These are phyloP conservation scores for Ictalurus punctatus DNA, from an alignment of 2,113 vertebrate species.

Conservation along the genomic window DNA sequence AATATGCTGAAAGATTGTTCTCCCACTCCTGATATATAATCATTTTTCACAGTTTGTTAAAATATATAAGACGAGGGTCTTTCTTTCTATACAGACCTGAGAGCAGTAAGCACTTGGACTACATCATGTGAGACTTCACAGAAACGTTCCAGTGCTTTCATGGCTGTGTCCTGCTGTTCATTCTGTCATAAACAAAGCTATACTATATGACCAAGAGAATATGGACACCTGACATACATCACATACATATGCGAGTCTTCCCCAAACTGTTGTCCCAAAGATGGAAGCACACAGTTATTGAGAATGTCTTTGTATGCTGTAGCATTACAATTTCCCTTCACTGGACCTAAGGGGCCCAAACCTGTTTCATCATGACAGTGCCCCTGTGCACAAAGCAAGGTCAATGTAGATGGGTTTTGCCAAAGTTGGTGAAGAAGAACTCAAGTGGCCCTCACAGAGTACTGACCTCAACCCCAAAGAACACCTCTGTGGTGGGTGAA, in stretches of 20 bases:
- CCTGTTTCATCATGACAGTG: not conserved
- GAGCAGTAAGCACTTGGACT: conserved; percentile 74
- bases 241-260: not conserved
- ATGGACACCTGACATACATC: not conserved
- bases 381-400: not conserved
- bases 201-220: not conserved
- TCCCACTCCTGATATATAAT: not conserved
- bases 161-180: conserved; percentile 74
- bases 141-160: conserved; percentile 82
- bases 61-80: not conserved
- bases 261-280: not conserved
- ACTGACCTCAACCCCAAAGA: not conserved
- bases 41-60: not conserved
- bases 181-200: conserved; percentile 71
- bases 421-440: not conserved
- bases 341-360: not conserved
- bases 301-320: not conserved
- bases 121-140: conserved; percentile 76
- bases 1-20: not conserved
- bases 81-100: conserved; percentile 75
- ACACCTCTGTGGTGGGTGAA: not conserved
- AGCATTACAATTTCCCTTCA: not conserved
- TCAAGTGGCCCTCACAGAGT: not conserved
- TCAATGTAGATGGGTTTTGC: not conserved
- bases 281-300: not conserved